These are phyloP conservation scores for Theodoxus fluviatilis DNA, from an alignment of 2,888 invertebrate genomes.

Conservation along the genomic window DNA sequence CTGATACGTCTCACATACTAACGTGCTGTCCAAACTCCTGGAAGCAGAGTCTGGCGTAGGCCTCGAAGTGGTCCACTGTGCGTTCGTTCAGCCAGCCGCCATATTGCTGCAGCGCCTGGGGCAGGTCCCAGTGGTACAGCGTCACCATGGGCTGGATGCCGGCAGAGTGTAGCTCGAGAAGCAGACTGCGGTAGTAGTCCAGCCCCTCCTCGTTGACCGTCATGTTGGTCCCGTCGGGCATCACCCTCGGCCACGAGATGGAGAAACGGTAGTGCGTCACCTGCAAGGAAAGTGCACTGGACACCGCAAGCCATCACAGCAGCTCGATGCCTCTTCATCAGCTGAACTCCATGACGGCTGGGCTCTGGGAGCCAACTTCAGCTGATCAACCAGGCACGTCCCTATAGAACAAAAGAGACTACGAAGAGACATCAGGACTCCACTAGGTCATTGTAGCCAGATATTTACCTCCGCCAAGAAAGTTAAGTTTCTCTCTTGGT, in stretches of 20 bases:
- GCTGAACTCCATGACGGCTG: too few relatives aligned
- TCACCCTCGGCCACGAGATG: conserved; percentile 77
- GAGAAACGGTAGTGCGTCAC: conserved; percentile 65
- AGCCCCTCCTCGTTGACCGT: conserved; percentile 71
- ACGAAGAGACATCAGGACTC: too few relatives aligned
- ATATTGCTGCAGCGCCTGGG: conserved; percentile 59
- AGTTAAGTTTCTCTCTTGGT: too few relatives aligned
- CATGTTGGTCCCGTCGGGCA: conserved; percentile 71
- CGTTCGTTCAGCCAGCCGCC: conserved; percentile 63
- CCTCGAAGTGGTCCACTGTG: conserved; percentile 48
- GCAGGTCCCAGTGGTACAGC: conserved; percentile 68
- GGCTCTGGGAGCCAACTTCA: too few relatives aligned
- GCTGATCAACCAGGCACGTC: too few relatives aligned
- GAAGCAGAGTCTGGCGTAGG: conserved; percentile 61
- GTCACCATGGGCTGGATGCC: conserved; percentile 72
- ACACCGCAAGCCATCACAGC: too few relatives aligned
- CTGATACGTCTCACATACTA: too few relatives aligned
- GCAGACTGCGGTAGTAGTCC: conserved; percentile 79
- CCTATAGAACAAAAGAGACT: too few relatives aligned
- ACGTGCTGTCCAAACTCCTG: conserved; percentile 60
- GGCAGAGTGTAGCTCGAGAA: conserved; percentile 73
- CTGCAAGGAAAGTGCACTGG: too few relatives aligned
- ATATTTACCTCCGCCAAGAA: too few relatives aligned
- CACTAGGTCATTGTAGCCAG: too few relatives aligned
- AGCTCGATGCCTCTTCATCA: too few relatives aligned